Base-by-base conservation (phyloP, 1,140 invertebrate species). In the Triops longicaudatus region DNA sequence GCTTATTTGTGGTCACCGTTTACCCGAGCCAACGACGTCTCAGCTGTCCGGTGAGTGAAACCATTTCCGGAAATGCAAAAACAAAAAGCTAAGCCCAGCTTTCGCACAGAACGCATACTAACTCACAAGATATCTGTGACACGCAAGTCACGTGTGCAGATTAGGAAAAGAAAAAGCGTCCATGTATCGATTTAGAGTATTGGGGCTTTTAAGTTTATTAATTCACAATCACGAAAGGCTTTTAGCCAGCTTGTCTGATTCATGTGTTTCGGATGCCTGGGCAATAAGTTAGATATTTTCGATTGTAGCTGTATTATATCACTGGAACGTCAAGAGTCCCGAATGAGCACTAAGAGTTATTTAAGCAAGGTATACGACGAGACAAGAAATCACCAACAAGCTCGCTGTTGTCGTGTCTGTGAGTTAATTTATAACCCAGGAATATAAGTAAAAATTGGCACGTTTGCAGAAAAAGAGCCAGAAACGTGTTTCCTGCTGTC, bases 1-100 rank as follows among this genome's bases (percentile, higher is more conserved):
- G 50, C 50, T 63, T 63, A 63, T 63, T 63, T 63, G 50, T 63
- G 50, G 50, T 22, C 50, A 14, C 50, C 50, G 22, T 63, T 63
- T 14, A 14, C 50, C 17, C 10, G 50, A 63, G 17, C 50, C 50
- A 63, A 63, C 50, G 50, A 63, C 50, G 17, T 63, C 50, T 63
- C 50, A 7, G 31, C 31, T 63, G 50, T 22, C 50, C 22, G 50
- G 50, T 63, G 50, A 63, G 50, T 63, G 50, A 63, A 63, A 63
- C 14, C 50, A 22, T 63, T 63, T 17, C 50, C 22, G 50, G 14
- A 37, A 37, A 37, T 2, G 31, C 2, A 37, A 37, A 37, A 37
- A 37, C 31, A 37, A 37, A n/a, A 7, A 7, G 2, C 31, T 2
- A 37, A 37, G 31, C n/a, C n/a, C 31, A 37, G 31, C 31, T 37